Conservation (phyloP, 2,113 vertebrate genomes). For the Gadus chalcogrammus region DNA sequence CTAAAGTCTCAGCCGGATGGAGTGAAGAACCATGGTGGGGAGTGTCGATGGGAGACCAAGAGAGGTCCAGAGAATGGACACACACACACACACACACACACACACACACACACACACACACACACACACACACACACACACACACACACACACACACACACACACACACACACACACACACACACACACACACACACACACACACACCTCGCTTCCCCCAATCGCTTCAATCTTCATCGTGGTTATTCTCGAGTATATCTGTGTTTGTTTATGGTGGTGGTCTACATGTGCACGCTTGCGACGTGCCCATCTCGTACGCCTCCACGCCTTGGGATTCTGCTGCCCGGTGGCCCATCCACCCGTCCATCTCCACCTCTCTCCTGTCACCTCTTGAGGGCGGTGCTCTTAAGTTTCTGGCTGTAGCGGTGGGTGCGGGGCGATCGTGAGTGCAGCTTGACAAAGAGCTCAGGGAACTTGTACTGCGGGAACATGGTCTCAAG, state of each 20-base stretch:
- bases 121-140: neutral
- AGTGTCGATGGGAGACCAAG: conserved; percentile 9
- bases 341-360: conserved; percentile 12
- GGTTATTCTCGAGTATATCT: conserved; percentile 28
- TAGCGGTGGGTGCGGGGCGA: conserved; percentile 90
- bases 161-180: neutral
- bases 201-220: conserved; percentile 15
- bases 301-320: conserved; percentile 11
- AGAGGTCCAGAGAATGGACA: neutral
- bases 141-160: neutral
- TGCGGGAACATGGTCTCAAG: conserved; percentile 97
- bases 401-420: conserved; percentile 85
- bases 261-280: neutral
- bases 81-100: no score
- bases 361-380: conserved; percentile 38
- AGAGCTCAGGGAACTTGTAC: conserved; percentile 96
- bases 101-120: neutral
- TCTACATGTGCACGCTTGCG: conserved; percentile 29
- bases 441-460: conserved; percentile 94
- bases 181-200: neutral
- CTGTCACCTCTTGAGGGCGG: conserved; percentile 97
- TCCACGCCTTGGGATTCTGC: no score
- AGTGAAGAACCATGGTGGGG: conserved; percentile 32
- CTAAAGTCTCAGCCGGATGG: conserved; percentile 26
- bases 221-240: conserved; percentile 15